Evolutionary conservation across 2,113 vertebrate genomes (phyloP).

Genomic region (Phodopus roborovskii): DNA sequence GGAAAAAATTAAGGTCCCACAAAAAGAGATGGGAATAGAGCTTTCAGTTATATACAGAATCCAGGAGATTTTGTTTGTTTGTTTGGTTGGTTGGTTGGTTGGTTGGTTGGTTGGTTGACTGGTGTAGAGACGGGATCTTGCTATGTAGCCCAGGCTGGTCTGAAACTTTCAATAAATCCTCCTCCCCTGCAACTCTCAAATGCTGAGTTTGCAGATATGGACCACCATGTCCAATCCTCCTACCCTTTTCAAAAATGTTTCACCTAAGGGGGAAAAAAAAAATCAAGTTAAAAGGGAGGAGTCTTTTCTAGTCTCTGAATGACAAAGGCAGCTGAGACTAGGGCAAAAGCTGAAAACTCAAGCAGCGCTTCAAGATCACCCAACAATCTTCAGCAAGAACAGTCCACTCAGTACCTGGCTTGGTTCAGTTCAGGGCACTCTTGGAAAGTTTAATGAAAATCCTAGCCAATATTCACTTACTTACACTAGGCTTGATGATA

Average conservation of each 20-base stretch:
- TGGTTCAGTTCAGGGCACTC: background rate
- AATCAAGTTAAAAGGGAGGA: background rate
- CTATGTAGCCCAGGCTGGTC: background rate
- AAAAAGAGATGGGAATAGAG: background rate
- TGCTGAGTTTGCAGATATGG: background rate
- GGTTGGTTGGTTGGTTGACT: background rate
- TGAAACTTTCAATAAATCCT: background rate
- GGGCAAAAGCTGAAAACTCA: background rate
- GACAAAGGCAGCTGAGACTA: background rate
- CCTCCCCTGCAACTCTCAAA: background rate
- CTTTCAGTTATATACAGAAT: background rate
- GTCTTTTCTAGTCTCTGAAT: background rate
- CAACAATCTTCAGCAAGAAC: background rate
- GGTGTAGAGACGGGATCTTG: background rate
- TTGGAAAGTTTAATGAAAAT: background rate
- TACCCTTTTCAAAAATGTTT: background rate
- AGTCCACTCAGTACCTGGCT: background rate
- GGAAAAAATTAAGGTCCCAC: background rate
- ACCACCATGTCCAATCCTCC: background rate
- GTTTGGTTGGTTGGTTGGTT: too few relatives aligned
- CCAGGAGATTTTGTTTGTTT: background rate
- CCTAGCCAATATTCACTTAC: background rate
- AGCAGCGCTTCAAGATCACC: background rate
- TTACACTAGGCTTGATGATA: background rate
- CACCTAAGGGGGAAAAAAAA: background rate